Evolutionary conservation across 1,140 invertebrate species (phyloP).

Genomic region (Phenacoccus solenopsis): DNA sequence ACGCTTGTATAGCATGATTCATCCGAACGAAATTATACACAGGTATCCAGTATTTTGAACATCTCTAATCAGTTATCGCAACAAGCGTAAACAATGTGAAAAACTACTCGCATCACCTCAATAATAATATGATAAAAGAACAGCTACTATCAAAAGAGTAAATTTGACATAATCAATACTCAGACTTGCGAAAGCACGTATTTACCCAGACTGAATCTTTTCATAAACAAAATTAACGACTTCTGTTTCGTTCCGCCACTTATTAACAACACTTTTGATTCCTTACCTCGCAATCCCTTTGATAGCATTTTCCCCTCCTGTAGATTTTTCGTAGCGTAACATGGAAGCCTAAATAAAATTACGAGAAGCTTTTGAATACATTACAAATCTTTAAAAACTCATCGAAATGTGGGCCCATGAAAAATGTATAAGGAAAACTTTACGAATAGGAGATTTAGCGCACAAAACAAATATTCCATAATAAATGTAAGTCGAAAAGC

Average conservation of each 20-base stretch:
- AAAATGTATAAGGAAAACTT: background rate
- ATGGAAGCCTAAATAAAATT: background rate
- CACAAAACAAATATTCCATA: background rate
- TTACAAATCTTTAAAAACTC: background rate
- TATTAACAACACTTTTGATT: background rate
- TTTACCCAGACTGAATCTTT: too few species aligned
- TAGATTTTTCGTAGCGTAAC: too few species aligned
- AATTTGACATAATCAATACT: too few species aligned
- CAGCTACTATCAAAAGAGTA: too few species aligned
- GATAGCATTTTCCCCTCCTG: background rate
- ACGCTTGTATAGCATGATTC: too few species aligned
- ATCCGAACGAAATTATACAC: too few species aligned
- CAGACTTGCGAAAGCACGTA: too few species aligned
- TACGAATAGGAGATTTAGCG: background rate
- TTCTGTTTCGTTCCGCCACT: background rate
- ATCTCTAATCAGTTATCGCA: too few species aligned
- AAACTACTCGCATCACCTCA: too few species aligned
- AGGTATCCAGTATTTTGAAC: too few species aligned
- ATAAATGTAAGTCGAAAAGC: background rate
- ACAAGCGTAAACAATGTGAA: too few species aligned
- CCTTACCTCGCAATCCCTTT: background rate
- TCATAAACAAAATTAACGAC: background rate
- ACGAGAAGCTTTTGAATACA: background rate
- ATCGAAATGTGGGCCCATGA: background rate
- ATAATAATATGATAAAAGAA: too few species aligned